A percentile compares a stretch with the other conserved stretches of the same genome.
phyloP scores from a whole-genome alignment of 2,113 vertebrate genomes.

The Engystomops pustulosus region DNA sequence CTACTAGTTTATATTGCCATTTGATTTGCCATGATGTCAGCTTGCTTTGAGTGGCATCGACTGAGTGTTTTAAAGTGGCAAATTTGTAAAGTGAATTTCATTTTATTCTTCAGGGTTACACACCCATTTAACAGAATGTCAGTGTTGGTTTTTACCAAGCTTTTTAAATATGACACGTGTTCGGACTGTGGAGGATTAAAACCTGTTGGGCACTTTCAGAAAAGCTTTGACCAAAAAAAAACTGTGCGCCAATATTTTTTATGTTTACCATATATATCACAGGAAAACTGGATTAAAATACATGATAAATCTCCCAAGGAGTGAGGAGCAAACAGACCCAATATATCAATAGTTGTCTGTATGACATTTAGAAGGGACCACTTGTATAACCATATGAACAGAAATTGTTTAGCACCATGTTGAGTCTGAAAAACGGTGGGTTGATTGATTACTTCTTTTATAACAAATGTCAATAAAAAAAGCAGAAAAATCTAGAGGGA shows the following conservation, averaged over 20 bases:
- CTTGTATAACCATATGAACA: neutral
- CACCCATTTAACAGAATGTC: neutral
- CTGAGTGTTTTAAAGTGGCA: neutral
- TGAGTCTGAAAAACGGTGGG: neutral
- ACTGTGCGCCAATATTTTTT: no score
- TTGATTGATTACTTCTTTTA: neutral
- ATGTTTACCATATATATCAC: no score
- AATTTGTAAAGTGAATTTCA: neutral
- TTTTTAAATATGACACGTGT: neutral
- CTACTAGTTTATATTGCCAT: neutral
- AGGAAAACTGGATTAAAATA: no score
- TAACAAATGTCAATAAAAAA: neutral
- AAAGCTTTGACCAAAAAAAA: no score
- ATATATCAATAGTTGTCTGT: no score
- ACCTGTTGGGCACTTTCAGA: no score
- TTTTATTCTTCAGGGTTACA: slow-evolving; percentile 4
- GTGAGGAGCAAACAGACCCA: no score
- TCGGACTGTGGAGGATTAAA: no score
- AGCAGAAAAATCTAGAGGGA: neutral
- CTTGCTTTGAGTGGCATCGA: neutral
- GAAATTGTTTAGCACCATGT: neutral
- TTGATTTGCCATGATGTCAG: neutral
- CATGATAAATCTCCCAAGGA: no score
- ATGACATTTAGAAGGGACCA: no score
- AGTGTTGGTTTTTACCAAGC: neutral